These are phyloP conservation scores for Omphaloscelis lunosa DNA, from an alignment of 2,888 invertebrate species.

Conservation along the genomic window DNA sequence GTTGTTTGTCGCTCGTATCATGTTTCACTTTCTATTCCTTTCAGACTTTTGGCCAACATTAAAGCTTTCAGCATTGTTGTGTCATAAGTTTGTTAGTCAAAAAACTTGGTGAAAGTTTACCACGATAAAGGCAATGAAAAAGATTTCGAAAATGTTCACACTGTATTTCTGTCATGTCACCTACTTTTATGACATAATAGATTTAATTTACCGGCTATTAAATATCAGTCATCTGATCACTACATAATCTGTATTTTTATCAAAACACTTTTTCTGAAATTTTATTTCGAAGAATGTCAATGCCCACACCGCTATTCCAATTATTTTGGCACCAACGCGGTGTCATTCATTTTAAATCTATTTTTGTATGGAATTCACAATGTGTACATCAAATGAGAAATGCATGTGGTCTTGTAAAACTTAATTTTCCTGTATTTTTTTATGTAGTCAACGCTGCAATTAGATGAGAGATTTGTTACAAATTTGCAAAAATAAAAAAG, in stretches of 20 bases:
- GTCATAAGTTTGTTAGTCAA: conserved; percentile 36
- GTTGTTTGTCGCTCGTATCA: conserved; percentile 37
- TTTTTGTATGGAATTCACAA: conserved; percentile 84
- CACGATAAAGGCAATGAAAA: conserved; percentile 21
- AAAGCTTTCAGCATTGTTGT: conserved; percentile 58
- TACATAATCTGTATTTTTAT: conserved; percentile 39
- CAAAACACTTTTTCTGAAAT: conserved; percentile 42
- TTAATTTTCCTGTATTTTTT: conserved; percentile 54
- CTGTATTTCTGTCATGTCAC: conserved; percentile 25
- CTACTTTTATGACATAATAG: conserved; percentile 17
- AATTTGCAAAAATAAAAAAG: conserved; percentile 18
- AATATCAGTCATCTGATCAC: conserved; percentile 42
- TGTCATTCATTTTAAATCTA: conserved; percentile 87
- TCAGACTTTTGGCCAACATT: conserved; percentile 38
- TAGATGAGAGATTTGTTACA: conserved; percentile 28
- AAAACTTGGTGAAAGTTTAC: conserved; percentile 43
- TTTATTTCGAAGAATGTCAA: conserved; percentile 80
- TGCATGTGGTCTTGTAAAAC: conserved; percentile 69
- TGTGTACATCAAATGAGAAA: conserved; percentile 76
- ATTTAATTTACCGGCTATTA: conserved; percentile 41
- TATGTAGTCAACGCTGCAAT: conserved; percentile 45
- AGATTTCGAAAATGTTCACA: conserved; percentile 24
- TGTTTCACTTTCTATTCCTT: conserved; percentile 49
- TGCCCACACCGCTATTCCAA: conserved; percentile 86
- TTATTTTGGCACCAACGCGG: conserved; percentile 88